A percentile compares a stretch with the other conserved stretches of the same genome.
Conservation (phyloP, 2,888 invertebrate species). For the Lycocerus yunnanus region DNA sequence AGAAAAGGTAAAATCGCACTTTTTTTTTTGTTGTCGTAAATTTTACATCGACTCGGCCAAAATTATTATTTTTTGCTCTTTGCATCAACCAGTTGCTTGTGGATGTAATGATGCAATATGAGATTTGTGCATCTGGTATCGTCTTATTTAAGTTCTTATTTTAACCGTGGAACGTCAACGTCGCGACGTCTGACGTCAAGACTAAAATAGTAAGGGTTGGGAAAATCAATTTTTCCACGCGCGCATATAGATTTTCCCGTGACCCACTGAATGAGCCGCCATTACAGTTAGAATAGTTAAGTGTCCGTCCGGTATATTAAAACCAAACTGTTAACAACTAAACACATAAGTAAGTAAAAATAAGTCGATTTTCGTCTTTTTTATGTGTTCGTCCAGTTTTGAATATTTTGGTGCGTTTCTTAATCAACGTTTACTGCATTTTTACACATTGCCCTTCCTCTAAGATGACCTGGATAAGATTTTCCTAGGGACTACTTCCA, state of each 20-base stretch:
- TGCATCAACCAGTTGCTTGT: neutral
- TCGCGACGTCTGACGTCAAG: constrained; percentile 28
- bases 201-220: constrained; percentile 30
- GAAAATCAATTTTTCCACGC: constrained; percentile 48
- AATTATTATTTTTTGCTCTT: no score
- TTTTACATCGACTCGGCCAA: neutral
- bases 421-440: neutral
- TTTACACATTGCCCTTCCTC: neutral
- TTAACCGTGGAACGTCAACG: constrained; percentile 36
- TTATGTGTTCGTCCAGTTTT: neutral
- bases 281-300: constrained; percentile 48
- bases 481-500: constrained; percentile 6
- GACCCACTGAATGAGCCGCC: constrained; percentile 54
- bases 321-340: constrained; percentile 26
- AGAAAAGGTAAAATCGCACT: constrained; percentile 40
- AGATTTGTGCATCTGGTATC: neutral
- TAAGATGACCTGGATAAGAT: constrained; percentile 5
- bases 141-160: constrained; percentile 17
- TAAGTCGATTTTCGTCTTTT: neutral
- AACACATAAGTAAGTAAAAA: constrained; percentile 26
- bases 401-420: neutral
- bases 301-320: constrained; percentile 47
- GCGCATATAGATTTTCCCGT: constrained; percentile 49
- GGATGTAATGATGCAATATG: neutral
- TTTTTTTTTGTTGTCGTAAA: neutral